Evolutionary conservation across 2,113 vertebrate genomes (phyloP), one percentile per base, ranked within the genome.

Genomic region (Percina caprodes): DNA sequence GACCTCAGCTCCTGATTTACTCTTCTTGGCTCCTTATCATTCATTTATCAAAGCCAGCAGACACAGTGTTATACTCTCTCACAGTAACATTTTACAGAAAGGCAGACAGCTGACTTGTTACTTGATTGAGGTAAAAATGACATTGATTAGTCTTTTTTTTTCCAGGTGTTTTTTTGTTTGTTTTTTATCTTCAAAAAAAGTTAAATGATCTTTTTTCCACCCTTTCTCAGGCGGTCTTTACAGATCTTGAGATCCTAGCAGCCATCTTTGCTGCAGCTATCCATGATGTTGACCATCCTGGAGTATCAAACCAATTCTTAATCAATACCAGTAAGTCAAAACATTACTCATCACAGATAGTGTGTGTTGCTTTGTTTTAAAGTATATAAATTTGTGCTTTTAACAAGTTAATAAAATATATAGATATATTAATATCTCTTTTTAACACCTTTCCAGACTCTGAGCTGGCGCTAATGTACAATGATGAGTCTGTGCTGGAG

Each of bases 181-280:
- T n/a, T n/a, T n/a, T n/a, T n/a, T 35, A 55, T 45, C 66, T 42
- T 16, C 9, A 49, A n/a, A 60, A 35, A 26, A 48, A 33, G 6
- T 68, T 70, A 51, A 70, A 85, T 58, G 7, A 21, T 74, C 12
- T 24, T 30, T 52, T 42, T 18, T 30, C 11, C 13, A 4, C 56
- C 5, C 4, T 66, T 8, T 54, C 14, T 49, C 87, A 99, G 98
- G 98, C 98, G 0, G 98, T 99, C 87, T 99, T 99, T 93, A 99
- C 98, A 0, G 98, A 99, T 86, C 91, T 99, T 75, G 98, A 99
- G 94, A 99, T 99, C 92, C 95, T 99, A 7, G 98, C 98, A 58
- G 98, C 98, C 69, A 98, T 99, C 91, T 99, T 99, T 82, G 98
- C 97, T 26, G 98, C 98, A 63, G 98, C 98, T 0, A 99, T 99